These are phyloP conservation scores for Trichonephila inaurata DNA, from an alignment of 1,140 invertebrate species.

Conservation along the genomic window DNA sequence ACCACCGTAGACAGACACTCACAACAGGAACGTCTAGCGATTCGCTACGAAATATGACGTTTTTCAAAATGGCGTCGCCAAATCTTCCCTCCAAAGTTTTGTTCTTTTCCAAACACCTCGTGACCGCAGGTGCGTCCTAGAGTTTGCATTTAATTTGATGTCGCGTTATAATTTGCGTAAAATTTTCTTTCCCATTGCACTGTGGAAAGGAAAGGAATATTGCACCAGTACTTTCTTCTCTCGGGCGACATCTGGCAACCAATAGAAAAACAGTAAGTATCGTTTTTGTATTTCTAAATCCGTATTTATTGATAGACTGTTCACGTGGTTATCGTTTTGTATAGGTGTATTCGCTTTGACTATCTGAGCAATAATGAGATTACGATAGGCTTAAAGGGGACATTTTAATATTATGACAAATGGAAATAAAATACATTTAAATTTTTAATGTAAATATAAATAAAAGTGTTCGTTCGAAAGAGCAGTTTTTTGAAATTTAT, in stretches of 20 bases:
- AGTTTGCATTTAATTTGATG: not conserved
- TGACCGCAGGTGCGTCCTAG: not conserved
- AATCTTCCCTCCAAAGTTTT: not conserved
- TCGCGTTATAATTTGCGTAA: not conserved
- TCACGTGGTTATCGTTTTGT: constrained; percentile 19
- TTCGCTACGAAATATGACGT: constrained; percentile 35
- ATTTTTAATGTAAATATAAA: no score
- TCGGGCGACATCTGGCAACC: constrained; percentile 18
- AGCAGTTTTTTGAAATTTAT: no score
- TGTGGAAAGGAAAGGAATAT: not conserved
- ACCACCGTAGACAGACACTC: constrained; percentile 11
- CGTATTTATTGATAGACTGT: constrained; percentile 49
- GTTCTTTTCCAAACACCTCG: not conserved
- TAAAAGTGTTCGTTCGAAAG: no score
- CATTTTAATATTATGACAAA: no score
- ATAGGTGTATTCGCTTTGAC: not conserved
- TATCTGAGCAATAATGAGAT: not conserved
- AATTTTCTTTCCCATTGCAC: not conserved
- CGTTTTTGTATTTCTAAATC: constrained; percentile 32
- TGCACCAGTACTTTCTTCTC: not conserved
- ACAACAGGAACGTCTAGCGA: constrained; percentile 23
- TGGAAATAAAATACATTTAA: no score
- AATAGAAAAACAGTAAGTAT: constrained; percentile 43
- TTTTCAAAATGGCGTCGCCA: constrained; percentile 46
- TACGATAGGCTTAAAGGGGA: no score